Evolutionary conservation across 2,113 vertebrate genomes (phyloP).

Genomic region (Eretmochelys imbricata): DNA sequence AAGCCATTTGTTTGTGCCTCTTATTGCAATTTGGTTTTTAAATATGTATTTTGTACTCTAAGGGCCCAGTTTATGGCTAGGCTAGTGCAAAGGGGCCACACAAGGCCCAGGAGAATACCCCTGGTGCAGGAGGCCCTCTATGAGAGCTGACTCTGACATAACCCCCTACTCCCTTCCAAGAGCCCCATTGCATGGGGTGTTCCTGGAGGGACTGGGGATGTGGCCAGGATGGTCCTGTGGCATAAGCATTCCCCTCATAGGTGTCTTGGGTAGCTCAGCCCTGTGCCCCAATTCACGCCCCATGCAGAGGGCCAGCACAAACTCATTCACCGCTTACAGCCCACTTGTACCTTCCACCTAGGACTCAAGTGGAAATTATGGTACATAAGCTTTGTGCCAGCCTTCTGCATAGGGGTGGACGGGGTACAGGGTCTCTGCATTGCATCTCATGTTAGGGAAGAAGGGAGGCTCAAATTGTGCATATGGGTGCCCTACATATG

Average conservation of each 20-base stretch:
- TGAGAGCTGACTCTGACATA: not conserved
- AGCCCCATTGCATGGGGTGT: not conserved
- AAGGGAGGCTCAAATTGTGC: not conserved
- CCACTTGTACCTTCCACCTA: not conserved
- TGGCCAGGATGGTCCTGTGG: not conserved
- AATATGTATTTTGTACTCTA: not conserved
- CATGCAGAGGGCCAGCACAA: not conserved
- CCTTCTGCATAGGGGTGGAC: not conserved
- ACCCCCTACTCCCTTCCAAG: not conserved
- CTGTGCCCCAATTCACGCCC: not conserved
- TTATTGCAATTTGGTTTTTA: not conserved
- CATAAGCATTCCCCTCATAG: not conserved
- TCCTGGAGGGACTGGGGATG: not conserved
- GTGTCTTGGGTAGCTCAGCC: not conserved
- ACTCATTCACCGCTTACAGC: not conserved
- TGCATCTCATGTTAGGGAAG: not conserved
- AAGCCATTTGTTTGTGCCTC: rapidly evolving
- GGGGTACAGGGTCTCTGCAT: not conserved
- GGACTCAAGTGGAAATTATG: not conserved
- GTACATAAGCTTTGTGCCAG: not conserved
- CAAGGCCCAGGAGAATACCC: not conserved
- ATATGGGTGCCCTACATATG: not conserved
- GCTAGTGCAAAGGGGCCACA: not conserved
- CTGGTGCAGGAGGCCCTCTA: not conserved
- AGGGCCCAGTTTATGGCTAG: not conserved